phyloP scores from a whole-genome alignment of 2,888 invertebrate genomes.

The Lasioglossum zephyrum region DNA sequence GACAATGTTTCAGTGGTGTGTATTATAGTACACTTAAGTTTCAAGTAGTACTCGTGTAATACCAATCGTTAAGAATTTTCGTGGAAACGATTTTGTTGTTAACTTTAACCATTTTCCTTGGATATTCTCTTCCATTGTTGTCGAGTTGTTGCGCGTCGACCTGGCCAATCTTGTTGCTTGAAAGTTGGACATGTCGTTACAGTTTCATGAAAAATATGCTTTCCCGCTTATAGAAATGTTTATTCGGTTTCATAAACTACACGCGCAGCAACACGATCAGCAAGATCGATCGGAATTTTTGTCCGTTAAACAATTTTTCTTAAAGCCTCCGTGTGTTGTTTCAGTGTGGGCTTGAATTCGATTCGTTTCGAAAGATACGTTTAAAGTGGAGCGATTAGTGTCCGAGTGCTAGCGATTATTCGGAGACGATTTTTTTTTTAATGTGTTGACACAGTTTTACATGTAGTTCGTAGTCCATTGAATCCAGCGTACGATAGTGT shows the following conservation, averaged over 20 bases:
- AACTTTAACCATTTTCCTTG: not conserved
- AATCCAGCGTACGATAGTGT: slow-evolving; percentile 42
- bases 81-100: not conserved
- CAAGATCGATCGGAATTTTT: not conserved
- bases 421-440: slow-evolving; percentile 5
- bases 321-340: not conserved
- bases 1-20: slow-evolving; percentile 17
- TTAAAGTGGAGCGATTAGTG: not conserved
- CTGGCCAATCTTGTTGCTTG: not conserved
- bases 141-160: not conserved
- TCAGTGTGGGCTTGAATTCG: not conserved
- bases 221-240: not conserved
- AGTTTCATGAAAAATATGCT: not conserved
- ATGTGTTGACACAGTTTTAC: slow-evolving; percentile 26
- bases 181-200: not conserved
- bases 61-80: not conserved
- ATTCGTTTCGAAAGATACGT: not conserved
- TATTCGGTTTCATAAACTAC: not conserved
- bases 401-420: slow-evolving; percentile 18
- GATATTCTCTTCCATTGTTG: not conserved
- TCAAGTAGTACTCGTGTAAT: slow-evolving; percentile 2
- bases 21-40: slow-evolving; percentile 7
- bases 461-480: slow-evolving; percentile 38
- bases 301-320: not conserved
- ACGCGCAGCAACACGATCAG: not conserved